Percentiles rank a stretch among this genome's conserved stretches.
These are phyloP conservation scores for Siphonodentalium dalli DNA, from an alignment of 2,888 invertebrate species.

Conservation along the genomic window DNA sequence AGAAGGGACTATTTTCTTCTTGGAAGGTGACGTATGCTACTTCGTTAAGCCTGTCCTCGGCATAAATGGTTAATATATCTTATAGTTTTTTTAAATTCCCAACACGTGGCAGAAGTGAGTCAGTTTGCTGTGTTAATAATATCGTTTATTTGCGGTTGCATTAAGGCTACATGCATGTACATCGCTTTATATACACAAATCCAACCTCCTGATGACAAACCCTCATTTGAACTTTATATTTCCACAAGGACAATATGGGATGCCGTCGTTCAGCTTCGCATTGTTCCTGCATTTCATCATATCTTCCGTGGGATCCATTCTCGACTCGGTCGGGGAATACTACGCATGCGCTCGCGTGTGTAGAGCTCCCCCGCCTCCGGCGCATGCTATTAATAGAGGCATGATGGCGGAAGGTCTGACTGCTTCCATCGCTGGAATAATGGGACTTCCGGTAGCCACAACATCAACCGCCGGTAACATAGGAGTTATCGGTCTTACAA, in stretches of 20 bases:
- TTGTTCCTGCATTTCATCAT: constrained; percentile 50
- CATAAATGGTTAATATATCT: too few species aligned
- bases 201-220: too few species aligned
- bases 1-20: too few species aligned
- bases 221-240: too few species aligned
- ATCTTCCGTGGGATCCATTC: constrained; percentile 47
- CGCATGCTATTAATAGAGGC: constrained; percentile 82
- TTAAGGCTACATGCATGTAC: too few species aligned
- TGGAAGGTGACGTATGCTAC: too few species aligned
- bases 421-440: constrained; percentile 80
- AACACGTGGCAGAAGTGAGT: too few species aligned
- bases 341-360: constrained; percentile 78
- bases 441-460: constrained; percentile 86
- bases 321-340: constrained; percentile 78
- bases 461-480: constrained; percentile 91
- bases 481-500: constrained; percentile 86
- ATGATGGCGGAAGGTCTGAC: constrained; percentile 79
- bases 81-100: too few species aligned
- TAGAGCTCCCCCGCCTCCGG: constrained; percentile 81
- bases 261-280: constrained; percentile 38
- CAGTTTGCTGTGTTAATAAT: too few species aligned
- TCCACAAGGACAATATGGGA: constrained; percentile 55
- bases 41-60: too few species aligned
- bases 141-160: too few species aligned
- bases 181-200: too few species aligned